Evolutionary conservation across 2,888 invertebrate species (phyloP), one percentile per base, ranked within the genome.

Genomic region (Pycnomerus fuliginosus): DNA sequence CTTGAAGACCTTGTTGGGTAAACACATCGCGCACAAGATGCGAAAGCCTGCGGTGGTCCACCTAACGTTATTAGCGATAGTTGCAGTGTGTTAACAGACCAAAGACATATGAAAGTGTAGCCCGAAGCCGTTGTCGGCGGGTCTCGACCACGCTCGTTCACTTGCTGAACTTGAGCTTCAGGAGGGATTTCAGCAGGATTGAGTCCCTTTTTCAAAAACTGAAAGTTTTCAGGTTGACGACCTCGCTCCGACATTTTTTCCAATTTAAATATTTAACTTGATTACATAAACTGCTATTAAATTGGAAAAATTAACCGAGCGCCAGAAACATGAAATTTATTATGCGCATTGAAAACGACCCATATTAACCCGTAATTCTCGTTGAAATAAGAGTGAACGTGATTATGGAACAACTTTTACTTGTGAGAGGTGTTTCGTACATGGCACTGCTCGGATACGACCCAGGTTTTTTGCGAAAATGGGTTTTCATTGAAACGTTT

Each of bases 81-180:
- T 31, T 52, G 53, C 52, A 47, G 50, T 48, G 41, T 44, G 52
- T 48, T 52, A 49, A 35, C 48, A 38, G 45, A 45, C 45, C 44
- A 41, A 57, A 57, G 50, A 55, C 48, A 56, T 56, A 54, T 54
- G 53, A 56, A 54, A 54, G 56, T 56, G 41, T 40, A 39, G 38
- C 22, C 42, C 50, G 48, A 38, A 43, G 28, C 10, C n/a, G 3
- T 17, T 8, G 7, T 43, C 47, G 47, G 34, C 12, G 17, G 3
- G 10, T 20, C 10, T 47, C 47, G 47, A 20, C 14, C 23, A 12
- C 14, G 7, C 15, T 41, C 46, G 46, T 15, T 4, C 8, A 7
- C 3, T 28, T 16, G 33, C 40, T 38, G 40, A 40, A 43, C 31
- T 43, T 37, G 27, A 37, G 43, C 29, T 35, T 36, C 34, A 28